Evolutionary conservation across 64 coral and sea anemone species (phyloP).

Genomic region (Montipora efflorescens): DNA sequence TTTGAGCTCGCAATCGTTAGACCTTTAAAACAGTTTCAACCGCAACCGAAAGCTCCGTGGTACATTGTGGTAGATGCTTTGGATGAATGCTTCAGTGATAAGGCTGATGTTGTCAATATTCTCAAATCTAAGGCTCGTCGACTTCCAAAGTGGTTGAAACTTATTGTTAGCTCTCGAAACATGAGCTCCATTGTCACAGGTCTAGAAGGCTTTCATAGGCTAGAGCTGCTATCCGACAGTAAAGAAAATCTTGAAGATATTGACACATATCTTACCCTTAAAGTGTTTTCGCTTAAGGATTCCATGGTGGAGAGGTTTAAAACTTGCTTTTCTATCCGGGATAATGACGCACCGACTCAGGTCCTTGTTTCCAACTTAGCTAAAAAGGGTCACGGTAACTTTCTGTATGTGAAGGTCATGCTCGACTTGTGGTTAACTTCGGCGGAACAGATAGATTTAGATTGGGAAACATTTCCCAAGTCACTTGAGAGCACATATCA

Average conservation of each 20-base stretch:
- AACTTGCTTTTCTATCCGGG: not conserved
- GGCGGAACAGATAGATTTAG: not conserved
- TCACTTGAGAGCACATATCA: slow-evolving; percentile 75
- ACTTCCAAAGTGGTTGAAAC: slow-evolving; percentile 89
- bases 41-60: not conserved
- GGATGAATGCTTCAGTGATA: slow-evolving; percentile 81
- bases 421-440: slow-evolving; percentile 32
- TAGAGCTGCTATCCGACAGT: not conserved
- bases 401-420: slow-evolving; percentile 81
- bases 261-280: slow-evolving; percentile 8
- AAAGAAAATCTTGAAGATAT: slow-evolving; percentile 69
- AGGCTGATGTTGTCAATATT: slow-evolving; percentile 66
- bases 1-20: slow-evolving; percentile 80
- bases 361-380: slow-evolving; percentile 18
- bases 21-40: slow-evolving; percentile 58
- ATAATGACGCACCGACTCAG: slow-evolving; percentile 22
- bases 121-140: slow-evolving; percentile 53
- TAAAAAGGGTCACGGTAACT: slow-evolving; percentile 83
- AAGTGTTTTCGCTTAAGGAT: slow-evolving; percentile 11
- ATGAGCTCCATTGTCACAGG: slow-evolving; percentile 21
- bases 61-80: slow-evolving; percentile 91
- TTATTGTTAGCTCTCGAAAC: slow-evolving; percentile 87
- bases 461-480: slow-evolving; percentile 51
- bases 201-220: slow-evolving; percentile 10
- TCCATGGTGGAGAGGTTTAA: not conserved